Evolutionary conservation across 2,113 vertebrate genomes (phyloP), one percentile per base, ranked within the genome.

Genomic region (Dasyornis broadbenti): DNA sequence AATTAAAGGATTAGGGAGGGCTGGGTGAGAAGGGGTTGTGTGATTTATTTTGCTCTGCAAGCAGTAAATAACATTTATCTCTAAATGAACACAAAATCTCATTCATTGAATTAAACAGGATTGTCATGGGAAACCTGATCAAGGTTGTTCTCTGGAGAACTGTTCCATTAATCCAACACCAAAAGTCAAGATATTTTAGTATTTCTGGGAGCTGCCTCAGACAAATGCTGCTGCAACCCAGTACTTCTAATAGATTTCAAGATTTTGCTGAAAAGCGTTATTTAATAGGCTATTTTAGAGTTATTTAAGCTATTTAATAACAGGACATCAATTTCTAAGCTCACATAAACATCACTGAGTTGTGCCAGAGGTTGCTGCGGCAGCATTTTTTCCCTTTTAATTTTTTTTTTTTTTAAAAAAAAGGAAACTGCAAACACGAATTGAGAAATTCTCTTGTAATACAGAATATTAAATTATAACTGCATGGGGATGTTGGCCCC

Each of bases 371-470:
- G 18, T 11, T 54, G 20, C 37, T 54, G 30, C 22, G 26, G 18
- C 53, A 91, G 61, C n/a, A 31, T 17, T 53, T 30, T 0, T 2
- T 1, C 5, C 13, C 1, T 0, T 6, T 24, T 6, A 1, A 19
- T 18, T 26, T 22, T 53, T 53, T 30, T 53, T 31, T 39, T 30
- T 14, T 37, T 27, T 40, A 16, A 33, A 17, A 33, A 17, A 27
- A 54, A 64, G 60, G 18, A 57, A 94, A 71, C 16, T 2, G 15
- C 56, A 35, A 60, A 52, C 6, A 24, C 6, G 8, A 68, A 42
- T 31, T 65, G 54, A 70, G 45, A 76, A 83, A 89, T 31, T 66
- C 49, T 8, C 1, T 30, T 35, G 30, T 24, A 40, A 60, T 2
- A 7, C 10, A 24, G 26, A 69, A 12, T 3, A 57, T 8, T 2